Base-by-base conservation (phyloP, 2,888 invertebrate species). In the Hirtodrosophila duncani region DNA sequence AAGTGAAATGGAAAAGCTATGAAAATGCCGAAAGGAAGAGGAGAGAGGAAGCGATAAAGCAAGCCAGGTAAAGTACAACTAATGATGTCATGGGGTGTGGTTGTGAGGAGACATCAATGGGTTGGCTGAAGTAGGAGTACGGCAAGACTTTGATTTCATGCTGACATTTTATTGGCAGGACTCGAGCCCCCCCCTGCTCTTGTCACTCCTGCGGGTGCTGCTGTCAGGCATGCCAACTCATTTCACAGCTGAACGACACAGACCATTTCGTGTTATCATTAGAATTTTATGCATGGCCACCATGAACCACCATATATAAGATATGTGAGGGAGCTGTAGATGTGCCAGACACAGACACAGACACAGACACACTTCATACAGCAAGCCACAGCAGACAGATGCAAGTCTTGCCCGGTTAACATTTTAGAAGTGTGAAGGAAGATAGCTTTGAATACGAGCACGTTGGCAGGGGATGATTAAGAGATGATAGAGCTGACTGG, bases 1-100 rank as follows among this genome's bases (percentile, higher is more conserved):
- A 69, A 74, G 63, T 65, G 72, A 70, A 65, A 67, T 65, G 78
- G 70, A 72, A n/a, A 72, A 52, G 53, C 56, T 49, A 59, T 72
- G 70, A 69, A 69, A 69, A 44, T 33, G 68, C 44, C 44, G 29
- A 26, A 24, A 29, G 36, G 26, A 26, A 44, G 10, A 27, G 16
- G 11, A 17, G 14, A 30, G 29, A 16, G 49, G 33, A 30, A 45
- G 9, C 38, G 34, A 50, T 53, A 43, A 57, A 30, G 49, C 29
- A 45, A 14, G 34, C 34, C 29, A 46, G 27, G 31, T 30, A 16
- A 24, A n/a, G 16, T 18, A 17, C 21, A 37, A 42, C 64, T 45
- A 56, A 37, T 27, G 46, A 26, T 17, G 31, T 18, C 49, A 27
- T 8, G 26, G 5, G n/a, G 21, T 2, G 16, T 17, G 6, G 1